These are phyloP conservation scores for Ashinkailepas kermadecensis DNA, from an alignment of 2,888 invertebrate genomes.

Conservation along the genomic window DNA sequence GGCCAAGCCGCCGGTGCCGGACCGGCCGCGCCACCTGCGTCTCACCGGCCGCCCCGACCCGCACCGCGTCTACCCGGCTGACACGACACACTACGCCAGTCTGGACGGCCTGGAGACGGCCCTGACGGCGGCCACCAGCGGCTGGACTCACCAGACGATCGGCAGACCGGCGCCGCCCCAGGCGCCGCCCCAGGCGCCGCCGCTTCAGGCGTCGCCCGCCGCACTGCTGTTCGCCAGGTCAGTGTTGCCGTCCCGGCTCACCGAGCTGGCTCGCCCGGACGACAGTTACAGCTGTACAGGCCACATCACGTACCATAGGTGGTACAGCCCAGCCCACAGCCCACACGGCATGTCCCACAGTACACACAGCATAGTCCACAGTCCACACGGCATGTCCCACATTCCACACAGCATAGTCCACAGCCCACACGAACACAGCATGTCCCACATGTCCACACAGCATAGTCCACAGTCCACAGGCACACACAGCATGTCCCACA, in stretches of 20 bases:
- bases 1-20: conserved; percentile 8
- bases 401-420: no score
- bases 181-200: neutral
- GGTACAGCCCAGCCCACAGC: no score
- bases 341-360: no score
- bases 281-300: no score
- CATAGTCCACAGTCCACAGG: no score
- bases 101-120: neutral
- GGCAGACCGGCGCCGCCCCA: neutral
- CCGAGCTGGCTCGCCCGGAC: no score
- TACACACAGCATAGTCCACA: no score
- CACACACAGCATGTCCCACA: no score
- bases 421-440: no score
- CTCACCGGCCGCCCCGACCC: neutral
- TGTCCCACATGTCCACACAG: no score
- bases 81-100: neutral
- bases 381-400: no score
- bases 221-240: conserved; percentile 1
- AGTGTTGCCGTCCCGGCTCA: neutral
- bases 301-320: no score
- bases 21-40: neutral
- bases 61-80: neutral
- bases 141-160: neutral
- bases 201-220: neutral
- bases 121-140: neutral